These are phyloP conservation scores for Peromyscus melanophrys DNA, from an alignment of 2,797 vertebrate genomes.

Conservation along the genomic window DNA sequence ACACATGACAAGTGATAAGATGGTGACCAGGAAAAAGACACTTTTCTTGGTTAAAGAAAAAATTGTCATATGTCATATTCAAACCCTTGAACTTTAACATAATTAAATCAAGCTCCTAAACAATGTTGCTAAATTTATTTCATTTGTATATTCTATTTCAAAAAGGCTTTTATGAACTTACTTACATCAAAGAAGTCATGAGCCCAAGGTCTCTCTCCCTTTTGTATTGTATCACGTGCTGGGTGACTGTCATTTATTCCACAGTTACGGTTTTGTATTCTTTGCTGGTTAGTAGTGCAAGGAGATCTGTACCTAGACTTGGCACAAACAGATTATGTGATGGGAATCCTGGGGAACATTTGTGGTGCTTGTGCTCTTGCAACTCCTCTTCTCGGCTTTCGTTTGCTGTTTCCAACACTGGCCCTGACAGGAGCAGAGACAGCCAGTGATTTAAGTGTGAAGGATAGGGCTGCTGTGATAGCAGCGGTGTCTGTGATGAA, in stretches of 20 bases:
- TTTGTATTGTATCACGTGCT: neutral
- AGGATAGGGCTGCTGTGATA: conserved; percentile 32
- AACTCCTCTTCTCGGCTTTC: conserved; percentile 70
- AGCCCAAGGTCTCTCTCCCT: neutral
- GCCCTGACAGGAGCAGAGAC: conserved; percentile 62
- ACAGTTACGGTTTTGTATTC: conserved; percentile 47
- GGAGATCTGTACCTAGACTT: conserved; percentile 39
- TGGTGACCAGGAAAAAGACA: neutral
- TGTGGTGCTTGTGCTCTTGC: conserved; percentile 67
- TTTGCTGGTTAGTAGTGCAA: conserved; percentile 37
- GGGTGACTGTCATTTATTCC: neutral
- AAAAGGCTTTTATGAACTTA: neutral
- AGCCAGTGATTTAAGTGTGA: conserved; percentile 78
- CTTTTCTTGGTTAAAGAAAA: neutral
- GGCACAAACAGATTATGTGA: conserved; percentile 65
- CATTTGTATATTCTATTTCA: neutral
- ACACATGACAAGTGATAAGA: neutral
- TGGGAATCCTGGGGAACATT: conserved; percentile 79
- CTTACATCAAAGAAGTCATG: neutral
- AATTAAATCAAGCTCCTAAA: neutral
- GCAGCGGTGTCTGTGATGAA: conserved; percentile 73
- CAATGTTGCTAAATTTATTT: neutral
- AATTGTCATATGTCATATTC: neutral
- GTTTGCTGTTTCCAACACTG: conserved; percentile 74
- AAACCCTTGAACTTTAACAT: neutral